These are phyloP conservation scores for Grammomys surdaster DNA, from an alignment of 2,113 vertebrate genomes.

Conservation along the genomic window DNA sequence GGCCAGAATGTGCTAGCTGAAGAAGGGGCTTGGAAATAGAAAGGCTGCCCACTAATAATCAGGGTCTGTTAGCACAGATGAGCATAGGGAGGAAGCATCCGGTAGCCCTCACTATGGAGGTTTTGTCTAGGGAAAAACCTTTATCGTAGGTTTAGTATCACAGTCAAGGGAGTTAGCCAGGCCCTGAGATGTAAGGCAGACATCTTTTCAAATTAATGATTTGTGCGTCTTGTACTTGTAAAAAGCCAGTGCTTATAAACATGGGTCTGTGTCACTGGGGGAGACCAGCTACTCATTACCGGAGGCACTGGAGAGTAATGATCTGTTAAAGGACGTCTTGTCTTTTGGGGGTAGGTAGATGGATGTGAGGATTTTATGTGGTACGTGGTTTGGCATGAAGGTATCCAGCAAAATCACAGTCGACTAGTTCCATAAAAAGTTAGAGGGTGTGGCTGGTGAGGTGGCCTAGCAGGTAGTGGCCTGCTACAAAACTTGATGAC, in stretches of 20 bases:
- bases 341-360: background rate
- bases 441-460: background rate
- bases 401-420: background rate
- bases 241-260: conserved; percentile 41
- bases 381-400: background rate
- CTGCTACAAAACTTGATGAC: background rate
- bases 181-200: background rate
- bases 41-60: background rate
- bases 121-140: background rate
- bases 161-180: background rate
- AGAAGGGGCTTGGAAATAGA: background rate
- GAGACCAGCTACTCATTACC: background rate
- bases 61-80: background rate
- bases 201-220: conserved; percentile 1
- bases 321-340: background rate
- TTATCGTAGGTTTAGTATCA: background rate
- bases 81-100: background rate
- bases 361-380: conserved; percentile 38
- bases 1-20: background rate
- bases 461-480: background rate
- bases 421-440: conserved; percentile 4
- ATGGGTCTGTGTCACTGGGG: background rate
- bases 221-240: background rate
- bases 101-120: background rate
- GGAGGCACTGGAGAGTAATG: background rate